Evolutionary conservation across 2,888 invertebrate genomes (phyloP).

Genomic region (Acrocyrtus sp.): DNA sequence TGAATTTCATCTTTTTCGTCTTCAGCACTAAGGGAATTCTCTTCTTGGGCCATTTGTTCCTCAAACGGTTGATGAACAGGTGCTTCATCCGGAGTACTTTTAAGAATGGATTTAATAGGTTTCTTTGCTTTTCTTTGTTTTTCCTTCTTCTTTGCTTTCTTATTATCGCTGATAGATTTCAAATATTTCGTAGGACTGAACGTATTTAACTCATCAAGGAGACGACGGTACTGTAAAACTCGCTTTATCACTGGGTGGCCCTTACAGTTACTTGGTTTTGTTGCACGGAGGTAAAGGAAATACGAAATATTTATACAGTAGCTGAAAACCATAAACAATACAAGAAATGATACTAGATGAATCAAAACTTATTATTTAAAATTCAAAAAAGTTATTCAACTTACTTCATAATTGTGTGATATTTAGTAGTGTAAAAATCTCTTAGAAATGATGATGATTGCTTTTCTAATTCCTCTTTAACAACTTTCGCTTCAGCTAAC

Average conservation of each 20-base stretch:
- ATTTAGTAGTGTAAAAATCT: constrained; percentile 78
- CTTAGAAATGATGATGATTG: constrained; percentile 72
- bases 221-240: constrained; percentile 81
- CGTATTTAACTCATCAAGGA: constrained; percentile 74
- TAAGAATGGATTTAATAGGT: constrained; percentile 6
- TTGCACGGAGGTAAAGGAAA: constrained; percentile 84
- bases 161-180: constrained; percentile 45
- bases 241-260: constrained; percentile 92
- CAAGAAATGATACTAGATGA: constrained; percentile 21
- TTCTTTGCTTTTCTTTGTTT: constrained; percentile 21
- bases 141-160: constrained; percentile 41
- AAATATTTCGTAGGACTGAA: constrained; percentile 56
- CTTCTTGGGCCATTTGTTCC: constrained; percentile 58
- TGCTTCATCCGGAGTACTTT: no score
- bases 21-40: constrained; percentile 64
- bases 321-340: constrained; percentile 75
- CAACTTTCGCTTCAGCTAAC: constrained; percentile 74
- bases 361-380: constrained; percentile 4
- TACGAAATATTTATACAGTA: constrained; percentile 88
- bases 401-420: constrained; percentile 74
- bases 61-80: constrained; percentile 63
- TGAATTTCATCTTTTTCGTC: constrained; percentile 61
- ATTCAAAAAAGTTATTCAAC: constrained; percentile 47
- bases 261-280: constrained; percentile 66
- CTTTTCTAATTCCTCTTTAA: constrained; percentile 76